These are phyloP conservation scores for Macrocentrus cingulum DNA, from an alignment of 1,140 invertebrate species.

Conservation along the genomic window DNA sequence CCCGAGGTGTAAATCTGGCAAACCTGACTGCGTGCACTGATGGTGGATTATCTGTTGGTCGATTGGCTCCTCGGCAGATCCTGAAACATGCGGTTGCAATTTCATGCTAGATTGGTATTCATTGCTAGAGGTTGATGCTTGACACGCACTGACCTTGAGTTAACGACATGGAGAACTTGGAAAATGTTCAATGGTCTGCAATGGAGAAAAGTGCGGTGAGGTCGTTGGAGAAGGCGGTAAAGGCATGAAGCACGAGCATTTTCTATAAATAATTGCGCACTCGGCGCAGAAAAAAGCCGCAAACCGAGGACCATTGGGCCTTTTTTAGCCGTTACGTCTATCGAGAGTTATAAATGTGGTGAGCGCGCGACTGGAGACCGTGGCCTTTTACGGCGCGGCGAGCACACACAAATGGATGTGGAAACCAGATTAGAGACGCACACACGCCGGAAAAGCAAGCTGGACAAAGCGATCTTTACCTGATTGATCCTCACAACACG, in stretches of 20 bases:
- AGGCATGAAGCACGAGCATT: conserved; percentile 29
- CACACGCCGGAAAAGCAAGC: background rate
- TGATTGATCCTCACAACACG: background rate
- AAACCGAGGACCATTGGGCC: conserved; percentile 5
- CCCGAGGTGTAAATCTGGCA: no score
- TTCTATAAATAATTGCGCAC: conserved; percentile 44
- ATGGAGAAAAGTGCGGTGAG: conserved; percentile 23
- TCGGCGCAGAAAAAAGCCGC: conserved; percentile 8
- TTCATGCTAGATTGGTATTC: background rate
- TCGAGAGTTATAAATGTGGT: conserved; percentile 3
- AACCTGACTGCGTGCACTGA: no score
- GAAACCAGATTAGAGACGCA: background rate
- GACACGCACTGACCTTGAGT: conserved; percentile 43
- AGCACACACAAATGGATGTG: conserved; percentile 2
- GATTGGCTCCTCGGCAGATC: background rate
- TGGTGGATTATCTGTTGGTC: background rate
- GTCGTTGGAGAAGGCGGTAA: conserved; percentile 4
- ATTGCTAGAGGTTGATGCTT: background rate
- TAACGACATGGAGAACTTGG: conserved; percentile 51
- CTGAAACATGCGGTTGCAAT: background rate
- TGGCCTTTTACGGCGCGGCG: conserved; percentile 32
- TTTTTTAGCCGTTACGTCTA: conserved; percentile 9
- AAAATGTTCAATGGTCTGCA: conserved; percentile 38
- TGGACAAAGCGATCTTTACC: background rate
- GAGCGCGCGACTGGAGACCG: background rate